Percentiles rank a stretch among this genome's conserved stretches.
These are phyloP conservation scores for Tenthredo scrophulariae DNA, from an alignment of 2,888 invertebrate species.

Conservation along the genomic window DNA sequence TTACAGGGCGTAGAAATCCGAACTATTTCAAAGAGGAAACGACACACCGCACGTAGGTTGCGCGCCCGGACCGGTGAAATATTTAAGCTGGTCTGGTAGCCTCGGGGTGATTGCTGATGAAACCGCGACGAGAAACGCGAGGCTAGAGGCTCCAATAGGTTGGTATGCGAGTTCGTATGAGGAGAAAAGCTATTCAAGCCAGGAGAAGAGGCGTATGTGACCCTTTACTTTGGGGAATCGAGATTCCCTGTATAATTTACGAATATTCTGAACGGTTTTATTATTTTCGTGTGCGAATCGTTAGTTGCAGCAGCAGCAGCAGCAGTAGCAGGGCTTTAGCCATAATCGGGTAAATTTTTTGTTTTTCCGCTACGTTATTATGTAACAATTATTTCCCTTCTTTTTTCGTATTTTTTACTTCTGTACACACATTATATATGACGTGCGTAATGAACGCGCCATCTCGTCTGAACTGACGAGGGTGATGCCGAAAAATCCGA, in stretches of 20 bases:
- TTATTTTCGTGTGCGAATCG: background rate
- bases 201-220: constrained; percentile 2
- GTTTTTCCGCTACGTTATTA: background rate
- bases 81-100: constrained; percentile 70
- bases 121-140: constrained; percentile 57
- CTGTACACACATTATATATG: background rate
- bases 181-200: constrained; percentile 25
- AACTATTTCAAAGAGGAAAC: constrained; percentile 23
- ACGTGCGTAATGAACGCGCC: background rate
- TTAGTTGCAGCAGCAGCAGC: background rate
- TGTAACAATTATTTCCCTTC: background rate
- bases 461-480: constrained; percentile 7
- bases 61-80: constrained; percentile 65
- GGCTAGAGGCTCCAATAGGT: constrained; percentile 17
- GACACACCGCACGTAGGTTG: constrained; percentile 6
- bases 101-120: constrained; percentile 71
- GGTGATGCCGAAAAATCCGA: background rate
- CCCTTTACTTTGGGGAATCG: constrained; percentile 28
- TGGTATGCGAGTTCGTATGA: background rate
- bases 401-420: background rate
- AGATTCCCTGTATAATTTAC: constrained; percentile 24
- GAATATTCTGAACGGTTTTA: background rate
- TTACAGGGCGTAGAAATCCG: background rate
- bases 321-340: too few relatives aligned
- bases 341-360: too few relatives aligned